Evolutionary conservation across 2,888 invertebrate genomes (phyloP).

Genomic region (Trissoscelio sp.): DNA sequence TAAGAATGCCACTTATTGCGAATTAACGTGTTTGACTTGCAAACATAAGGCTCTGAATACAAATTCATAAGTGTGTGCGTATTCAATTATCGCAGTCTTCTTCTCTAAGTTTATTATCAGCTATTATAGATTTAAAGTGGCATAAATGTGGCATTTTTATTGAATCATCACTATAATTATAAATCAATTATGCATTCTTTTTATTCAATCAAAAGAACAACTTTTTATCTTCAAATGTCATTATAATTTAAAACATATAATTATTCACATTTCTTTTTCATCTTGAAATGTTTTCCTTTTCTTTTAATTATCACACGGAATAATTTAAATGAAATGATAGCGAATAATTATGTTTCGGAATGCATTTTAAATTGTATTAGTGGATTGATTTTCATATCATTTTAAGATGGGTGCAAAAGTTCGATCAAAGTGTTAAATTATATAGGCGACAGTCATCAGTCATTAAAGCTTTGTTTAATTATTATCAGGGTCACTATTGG

Average conservation of each 20-base stretch:
- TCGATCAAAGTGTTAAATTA: constrained; percentile 37
- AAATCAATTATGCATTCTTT: too few relatives aligned
- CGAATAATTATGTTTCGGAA: not conserved
- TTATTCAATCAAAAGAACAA: too few relatives aligned
- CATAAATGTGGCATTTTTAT: too few relatives aligned
- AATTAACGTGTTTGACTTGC: constrained; percentile 26
- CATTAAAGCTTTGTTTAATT: constrained; percentile 17
- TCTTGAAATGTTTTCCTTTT: too few relatives aligned
- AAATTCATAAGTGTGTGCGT: not conserved
- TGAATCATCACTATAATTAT: too few relatives aligned
- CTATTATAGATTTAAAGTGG: too few relatives aligned
- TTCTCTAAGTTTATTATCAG: not conserved
- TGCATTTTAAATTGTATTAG: constrained; percentile 20
- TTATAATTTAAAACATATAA: too few relatives aligned
- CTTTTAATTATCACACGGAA: too few relatives aligned
- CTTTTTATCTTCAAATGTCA: too few relatives aligned
- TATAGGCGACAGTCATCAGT: constrained; percentile 28
- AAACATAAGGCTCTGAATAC: constrained; percentile 5
- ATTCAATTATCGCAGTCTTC: not conserved
- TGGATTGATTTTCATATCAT: constrained; percentile 11
- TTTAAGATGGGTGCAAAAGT: not conserved
- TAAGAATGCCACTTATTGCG: constrained; percentile 28
- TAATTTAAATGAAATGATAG: too few relatives aligned
- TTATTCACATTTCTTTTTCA: too few relatives aligned
- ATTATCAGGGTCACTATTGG: constrained; percentile 21